phyloP scores from a whole-genome alignment of 2,797 vertebrate species.

The Cyprinella venusta region DNA sequence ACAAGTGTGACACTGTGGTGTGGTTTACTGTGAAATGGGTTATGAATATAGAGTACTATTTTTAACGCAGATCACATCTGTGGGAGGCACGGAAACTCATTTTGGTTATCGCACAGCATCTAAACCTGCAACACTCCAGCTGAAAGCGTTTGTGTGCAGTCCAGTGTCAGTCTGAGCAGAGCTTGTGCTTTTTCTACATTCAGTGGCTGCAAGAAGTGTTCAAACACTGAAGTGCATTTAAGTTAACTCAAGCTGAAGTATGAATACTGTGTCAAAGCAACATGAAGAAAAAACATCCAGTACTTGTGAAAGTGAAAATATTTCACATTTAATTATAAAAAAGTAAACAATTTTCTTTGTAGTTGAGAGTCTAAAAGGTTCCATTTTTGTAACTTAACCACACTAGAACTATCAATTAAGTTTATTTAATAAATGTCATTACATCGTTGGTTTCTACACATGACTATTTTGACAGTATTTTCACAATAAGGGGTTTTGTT shows the following conservation, averaged over 20 bases:
- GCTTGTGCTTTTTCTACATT: background rate
- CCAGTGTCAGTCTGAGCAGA: background rate
- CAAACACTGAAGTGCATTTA: background rate
- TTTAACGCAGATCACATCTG: conserved; percentile 27
- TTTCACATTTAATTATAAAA: background rate
- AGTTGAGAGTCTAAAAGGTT: background rate
- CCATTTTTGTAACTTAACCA: background rate
- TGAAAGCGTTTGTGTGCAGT: conserved; percentile 4
- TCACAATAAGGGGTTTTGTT: background rate
- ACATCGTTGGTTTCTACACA: background rate
- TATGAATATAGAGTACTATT: conserved; percentile 29
- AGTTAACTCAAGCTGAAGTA: background rate
- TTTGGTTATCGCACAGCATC: conserved; percentile 27
- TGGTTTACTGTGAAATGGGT: conserved; percentile 36
- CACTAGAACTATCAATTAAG: background rate
- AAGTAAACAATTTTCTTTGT: background rate
- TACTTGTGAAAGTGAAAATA: no score
- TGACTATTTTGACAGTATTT: background rate
- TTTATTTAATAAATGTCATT: background rate
- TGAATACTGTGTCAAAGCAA: background rate
- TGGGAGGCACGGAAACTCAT: conserved; percentile 16
- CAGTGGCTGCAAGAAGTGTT: no score
- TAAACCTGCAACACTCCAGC: conserved; percentile 2
- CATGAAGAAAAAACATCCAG: background rate
- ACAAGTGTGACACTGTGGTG: conserved; percentile 49